phyloP scores from a whole-genome alignment of 2,113 vertebrate genomes.

The Gobio gobio region DNA sequence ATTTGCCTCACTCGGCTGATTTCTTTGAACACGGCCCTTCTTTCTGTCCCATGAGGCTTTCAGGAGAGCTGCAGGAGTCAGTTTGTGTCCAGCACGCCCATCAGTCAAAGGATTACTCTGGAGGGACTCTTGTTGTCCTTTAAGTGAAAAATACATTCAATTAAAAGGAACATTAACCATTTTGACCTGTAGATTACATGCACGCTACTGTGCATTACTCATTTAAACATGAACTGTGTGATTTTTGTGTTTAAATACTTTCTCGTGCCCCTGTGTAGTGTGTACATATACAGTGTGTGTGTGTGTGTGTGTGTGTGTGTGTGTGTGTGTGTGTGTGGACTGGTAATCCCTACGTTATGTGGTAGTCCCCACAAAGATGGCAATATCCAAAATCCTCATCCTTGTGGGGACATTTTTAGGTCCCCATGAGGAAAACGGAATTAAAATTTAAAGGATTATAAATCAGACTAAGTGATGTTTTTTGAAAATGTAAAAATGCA shows the following conservation, averaged over 20 bases:
- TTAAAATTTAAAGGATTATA: too few species aligned
- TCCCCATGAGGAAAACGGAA: too few species aligned
- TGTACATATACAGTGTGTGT: too few species aligned
- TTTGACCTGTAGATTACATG: neutral
- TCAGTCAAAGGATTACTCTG: slow-evolving; percentile 32
- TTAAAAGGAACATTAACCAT: slow-evolving; percentile 8
- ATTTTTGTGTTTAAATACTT: neutral
- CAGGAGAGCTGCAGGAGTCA: slow-evolving; percentile 39
- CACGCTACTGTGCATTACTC: neutral
- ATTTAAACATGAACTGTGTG: neutral
- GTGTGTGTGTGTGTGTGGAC: too few species aligned
- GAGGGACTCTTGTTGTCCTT: neutral
- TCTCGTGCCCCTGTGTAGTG: neutral
- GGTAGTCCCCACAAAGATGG: too few species aligned
- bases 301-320: too few species aligned
- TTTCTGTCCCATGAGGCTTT: slow-evolving; percentile 38
- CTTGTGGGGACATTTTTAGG: too few species aligned
- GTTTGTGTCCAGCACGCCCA: slow-evolving; percentile 33
- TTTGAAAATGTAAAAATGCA: too few species aligned
- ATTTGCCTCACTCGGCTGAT: slow-evolving; percentile 57
- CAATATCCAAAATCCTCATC: too few species aligned
- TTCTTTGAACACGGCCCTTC: slow-evolving; percentile 57
- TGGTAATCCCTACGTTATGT: too few species aligned
- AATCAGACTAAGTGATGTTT: too few species aligned
- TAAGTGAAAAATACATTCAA: neutral